Percentiles rank a stretch among this genome's conserved stretches.
phyloP scores from a whole-genome alignment of 2,113 vertebrate genomes.

The Agapornis roseicollis region DNA sequence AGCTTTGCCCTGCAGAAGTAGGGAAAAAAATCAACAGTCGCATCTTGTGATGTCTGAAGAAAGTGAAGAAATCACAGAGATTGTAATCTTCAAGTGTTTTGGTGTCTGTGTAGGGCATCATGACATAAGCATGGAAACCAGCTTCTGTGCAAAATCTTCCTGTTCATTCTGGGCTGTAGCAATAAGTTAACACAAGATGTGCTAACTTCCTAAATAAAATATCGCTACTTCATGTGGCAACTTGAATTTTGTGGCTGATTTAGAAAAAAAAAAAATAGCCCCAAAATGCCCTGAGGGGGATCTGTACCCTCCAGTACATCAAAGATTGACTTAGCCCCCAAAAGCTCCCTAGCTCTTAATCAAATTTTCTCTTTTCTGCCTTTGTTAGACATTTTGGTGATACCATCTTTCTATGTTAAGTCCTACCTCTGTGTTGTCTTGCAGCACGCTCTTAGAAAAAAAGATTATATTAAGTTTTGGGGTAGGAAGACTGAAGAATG shows the following conservation, averaged over 20 bases:
- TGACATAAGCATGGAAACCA: background rate
- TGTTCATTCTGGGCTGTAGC: background rate
- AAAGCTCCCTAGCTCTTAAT: background rate
- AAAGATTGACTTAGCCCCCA: background rate
- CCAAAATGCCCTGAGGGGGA: background rate
- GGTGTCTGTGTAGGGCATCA: accelerated
- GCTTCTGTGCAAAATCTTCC: background rate
- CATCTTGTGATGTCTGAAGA: background rate
- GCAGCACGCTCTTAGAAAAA: background rate
- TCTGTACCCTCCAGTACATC: background rate
- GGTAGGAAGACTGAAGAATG: background rate
- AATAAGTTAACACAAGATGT: background rate
- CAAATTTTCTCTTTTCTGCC: background rate
- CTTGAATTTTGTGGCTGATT: background rate
- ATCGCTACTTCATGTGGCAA: background rate
- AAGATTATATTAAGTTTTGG: background rate
- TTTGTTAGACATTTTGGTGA: background rate
- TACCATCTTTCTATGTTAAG: background rate
- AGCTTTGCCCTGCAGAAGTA: background rate
- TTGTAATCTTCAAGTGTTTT: background rate
- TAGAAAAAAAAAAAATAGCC: background rate
- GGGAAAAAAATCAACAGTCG: background rate
- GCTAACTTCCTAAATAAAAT: background rate
- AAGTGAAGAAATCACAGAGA: background rate
- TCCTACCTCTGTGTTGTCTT: background rate